These are phyloP conservation scores for Phyllopteryx taeniolatus DNA, from an alignment of 2,113 vertebrate genomes.

Conservation along the genomic window DNA sequence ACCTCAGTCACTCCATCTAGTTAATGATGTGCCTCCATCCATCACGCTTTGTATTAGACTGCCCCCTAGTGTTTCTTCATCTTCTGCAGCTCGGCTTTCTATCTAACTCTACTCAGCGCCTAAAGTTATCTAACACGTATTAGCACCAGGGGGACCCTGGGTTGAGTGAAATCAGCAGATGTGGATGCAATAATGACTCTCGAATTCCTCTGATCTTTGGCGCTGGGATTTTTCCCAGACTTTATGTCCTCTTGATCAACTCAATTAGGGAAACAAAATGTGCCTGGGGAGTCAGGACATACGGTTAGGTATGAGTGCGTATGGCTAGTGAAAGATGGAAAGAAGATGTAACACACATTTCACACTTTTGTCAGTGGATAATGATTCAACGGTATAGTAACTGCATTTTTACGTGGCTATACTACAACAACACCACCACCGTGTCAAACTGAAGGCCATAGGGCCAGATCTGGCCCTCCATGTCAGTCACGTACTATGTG, in stretches of 20 bases:
- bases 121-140: constrained; percentile 48
- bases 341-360: constrained; percentile 30
- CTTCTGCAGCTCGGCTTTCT: background rate
- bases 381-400: background rate
- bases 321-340: constrained; percentile 43
- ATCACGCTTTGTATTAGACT: constrained; percentile 55
- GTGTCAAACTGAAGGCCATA: background rate
- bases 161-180: constrained; percentile 62
- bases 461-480: no score
- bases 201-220: constrained; percentile 52
- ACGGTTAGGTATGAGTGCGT: constrained; percentile 18
- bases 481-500: no score
- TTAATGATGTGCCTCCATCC: background rate
- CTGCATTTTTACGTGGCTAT: background rate
- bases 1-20: constrained; percentile 8
- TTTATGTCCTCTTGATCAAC: constrained; percentile 48
- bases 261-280: constrained; percentile 49
- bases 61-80: constrained; percentile 57
- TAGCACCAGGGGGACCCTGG: constrained; percentile 26
- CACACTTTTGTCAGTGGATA: background rate
- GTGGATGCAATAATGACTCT: constrained; percentile 60
- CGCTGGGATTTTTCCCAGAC: constrained; percentile 54
- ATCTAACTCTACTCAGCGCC: constrained; percentile 3
- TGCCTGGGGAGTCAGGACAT: constrained; percentile 32
- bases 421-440: background rate